Conservation (phyloP, 2,888 invertebrate species). For the Antheraea yamamai region DNA sequence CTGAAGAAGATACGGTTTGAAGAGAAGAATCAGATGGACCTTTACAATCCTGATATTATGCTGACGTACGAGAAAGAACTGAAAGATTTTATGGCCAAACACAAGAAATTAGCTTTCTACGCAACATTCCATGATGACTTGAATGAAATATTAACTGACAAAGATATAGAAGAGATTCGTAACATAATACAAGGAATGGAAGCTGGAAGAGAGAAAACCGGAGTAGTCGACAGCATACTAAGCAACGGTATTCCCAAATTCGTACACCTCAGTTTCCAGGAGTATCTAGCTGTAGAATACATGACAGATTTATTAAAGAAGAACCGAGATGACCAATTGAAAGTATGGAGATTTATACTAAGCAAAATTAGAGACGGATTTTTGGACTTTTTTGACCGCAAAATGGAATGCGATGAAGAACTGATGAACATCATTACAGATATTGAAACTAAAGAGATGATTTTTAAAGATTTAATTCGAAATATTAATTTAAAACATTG, state of each 20-base stretch:
- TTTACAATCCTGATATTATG: slow-evolving; percentile 23
- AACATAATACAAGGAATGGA: slow-evolving; percentile 17
- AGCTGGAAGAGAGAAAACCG: slow-evolving; percentile 20
- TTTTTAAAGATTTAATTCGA: not conserved
- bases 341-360: slow-evolving; percentile 6
- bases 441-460: slow-evolving; percentile 2
- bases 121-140: slow-evolving; percentile 12
- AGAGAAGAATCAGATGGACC: slow-evolving; percentile 24
- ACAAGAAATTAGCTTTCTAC: slow-evolving; percentile 25
- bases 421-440: slow-evolving; percentile 1
- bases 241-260: slow-evolving; percentile 11
- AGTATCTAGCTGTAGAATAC: slow-evolving; percentile 19
- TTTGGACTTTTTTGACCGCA: not conserved
- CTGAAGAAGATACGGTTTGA: slow-evolving; percentile 23
- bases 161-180: slow-evolving; percentile 16
- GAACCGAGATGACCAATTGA: not conserved
- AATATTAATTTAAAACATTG: not conserved
- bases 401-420: not conserved
- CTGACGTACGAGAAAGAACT: slow-evolving; percentile 8
- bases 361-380: slow-evolving; percentile 3
- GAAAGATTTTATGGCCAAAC: slow-evolving; percentile 6
- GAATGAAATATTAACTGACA: slow-evolving; percentile 19
- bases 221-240: slow-evolving; percentile 15
- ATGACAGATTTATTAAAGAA: slow-evolving; percentile 17
- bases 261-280: slow-evolving; percentile 19